phyloP scores from a whole-genome alignment of 1,140 invertebrate genomes.

The Melitaea cinxia region DNA sequence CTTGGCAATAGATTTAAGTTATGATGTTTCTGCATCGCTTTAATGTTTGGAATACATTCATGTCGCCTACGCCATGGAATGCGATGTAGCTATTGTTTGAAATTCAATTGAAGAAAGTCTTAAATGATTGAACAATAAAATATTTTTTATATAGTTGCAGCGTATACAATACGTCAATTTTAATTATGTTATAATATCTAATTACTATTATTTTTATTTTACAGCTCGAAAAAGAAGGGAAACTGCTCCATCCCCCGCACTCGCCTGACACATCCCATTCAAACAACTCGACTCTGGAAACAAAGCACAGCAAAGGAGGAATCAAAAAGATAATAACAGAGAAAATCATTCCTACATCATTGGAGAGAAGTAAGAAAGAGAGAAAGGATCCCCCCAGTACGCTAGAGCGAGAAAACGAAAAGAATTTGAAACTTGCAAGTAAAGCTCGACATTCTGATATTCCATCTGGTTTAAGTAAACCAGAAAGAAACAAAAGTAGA shows the following conservation, averaged over 20 bases:
- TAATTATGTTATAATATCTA: constrained; percentile 21
- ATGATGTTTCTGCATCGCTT: constrained; percentile 39
- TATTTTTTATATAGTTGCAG: background rate
- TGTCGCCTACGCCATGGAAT: constrained; percentile 47
- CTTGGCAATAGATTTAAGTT: constrained; percentile 40
- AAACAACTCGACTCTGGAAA: constrained; percentile 78
- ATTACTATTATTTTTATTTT: constrained; percentile 43
- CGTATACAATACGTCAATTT: constrained; percentile 8
- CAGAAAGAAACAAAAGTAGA: constrained; percentile 71
- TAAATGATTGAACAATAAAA: constrained; percentile 21
- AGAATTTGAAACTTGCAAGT: constrained; percentile 75
- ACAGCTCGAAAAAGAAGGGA: constrained; percentile 79
- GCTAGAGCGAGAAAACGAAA: constrained; percentile 79
- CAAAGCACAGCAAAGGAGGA: constrained; percentile 67
- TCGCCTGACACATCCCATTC: constrained; percentile 76
- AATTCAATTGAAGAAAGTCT: constrained; percentile 37
- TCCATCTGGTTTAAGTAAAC: constrained; percentile 56
- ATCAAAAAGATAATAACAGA: constrained; percentile 80
- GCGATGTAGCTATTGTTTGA: constrained; percentile 41
- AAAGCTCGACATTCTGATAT: constrained; percentile 65
- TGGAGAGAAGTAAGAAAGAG: constrained; percentile 80
- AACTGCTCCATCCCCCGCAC: constrained; percentile 67
- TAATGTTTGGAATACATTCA: constrained; percentile 58
- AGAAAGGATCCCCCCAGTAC: constrained; percentile 80
- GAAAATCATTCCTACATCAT: constrained; percentile 72